Conservation (phyloP, 1,140 invertebrate genomes). For the Formica exsecta region DNA sequence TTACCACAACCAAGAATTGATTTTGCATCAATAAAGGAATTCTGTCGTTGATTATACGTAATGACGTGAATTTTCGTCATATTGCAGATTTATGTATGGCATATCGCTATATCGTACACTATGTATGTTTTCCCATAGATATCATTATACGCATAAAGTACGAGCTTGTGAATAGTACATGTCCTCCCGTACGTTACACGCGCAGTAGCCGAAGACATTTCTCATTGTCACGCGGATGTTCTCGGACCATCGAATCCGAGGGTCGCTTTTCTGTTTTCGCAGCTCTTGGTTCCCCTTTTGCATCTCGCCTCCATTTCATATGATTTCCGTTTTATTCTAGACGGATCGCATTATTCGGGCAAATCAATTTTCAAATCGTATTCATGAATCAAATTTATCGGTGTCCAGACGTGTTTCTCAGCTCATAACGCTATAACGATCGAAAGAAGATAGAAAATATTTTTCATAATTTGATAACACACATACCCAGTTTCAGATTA, state of each 20-base stretch:
- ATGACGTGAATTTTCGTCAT: not conserved
- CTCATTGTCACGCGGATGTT: constrained; percentile 35
- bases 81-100: not conserved
- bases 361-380: constrained; percentile 15
- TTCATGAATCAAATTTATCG: constrained; percentile 17
- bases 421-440: not conserved
- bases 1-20: not conserved
- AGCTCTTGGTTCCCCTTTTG: constrained; percentile 1
- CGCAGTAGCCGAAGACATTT: constrained; percentile 28
- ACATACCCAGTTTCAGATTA: not conserved
- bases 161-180: constrained; percentile 8
- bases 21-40: not conserved
- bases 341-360: not conserved
- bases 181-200: not conserved
- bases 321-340: not conserved
- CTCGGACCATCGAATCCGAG: constrained; percentile 37
- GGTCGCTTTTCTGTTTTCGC: constrained; percentile 22
- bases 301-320: constrained; percentile 8
- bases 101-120: not conserved
- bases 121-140: constrained; percentile 12
- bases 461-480: constrained; percentile 1
- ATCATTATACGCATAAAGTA: constrained; percentile 26
- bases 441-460: not conserved
- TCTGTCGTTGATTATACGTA: not conserved
- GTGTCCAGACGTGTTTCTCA: not conserved